Percentiles rank a stretch among this genome's conserved stretches.
These are phyloP conservation scores for Brachionus sp. DNA, from an alignment of 1,140 invertebrate genomes.

Conservation along the genomic window DNA sequence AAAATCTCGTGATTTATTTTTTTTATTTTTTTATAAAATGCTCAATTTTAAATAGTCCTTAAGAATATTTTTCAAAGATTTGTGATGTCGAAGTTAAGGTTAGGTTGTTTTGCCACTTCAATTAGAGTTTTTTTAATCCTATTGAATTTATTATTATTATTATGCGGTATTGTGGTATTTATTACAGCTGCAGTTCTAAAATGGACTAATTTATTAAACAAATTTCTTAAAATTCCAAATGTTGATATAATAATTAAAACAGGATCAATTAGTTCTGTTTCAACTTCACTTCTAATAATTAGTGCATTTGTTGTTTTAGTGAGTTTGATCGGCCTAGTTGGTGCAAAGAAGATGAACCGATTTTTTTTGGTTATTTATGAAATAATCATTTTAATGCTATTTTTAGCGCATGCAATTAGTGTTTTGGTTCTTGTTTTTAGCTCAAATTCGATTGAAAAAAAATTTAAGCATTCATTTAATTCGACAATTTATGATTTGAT, in stretches of 20 bases:
- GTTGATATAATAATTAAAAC: conserved; percentile 5
- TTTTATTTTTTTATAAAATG: neutral
- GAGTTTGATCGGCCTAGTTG: neutral
- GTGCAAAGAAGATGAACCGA: neutral
- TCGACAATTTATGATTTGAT: neutral
- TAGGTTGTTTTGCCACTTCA: neutral
- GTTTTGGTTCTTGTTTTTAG: neutral
- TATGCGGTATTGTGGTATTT: conserved; percentile 18
- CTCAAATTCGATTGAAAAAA: neutral
- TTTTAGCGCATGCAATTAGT: conserved; percentile 25
- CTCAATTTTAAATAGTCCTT: neutral
- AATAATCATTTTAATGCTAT: neutral
- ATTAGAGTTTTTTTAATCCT: neutral
- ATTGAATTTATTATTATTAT: neutral
- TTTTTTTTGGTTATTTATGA: conserved; percentile 25
- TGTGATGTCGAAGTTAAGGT: neutral
- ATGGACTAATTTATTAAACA: conserved; percentile 33
- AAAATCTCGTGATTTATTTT: neutral
- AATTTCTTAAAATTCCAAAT: neutral
- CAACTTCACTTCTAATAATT: neutral
- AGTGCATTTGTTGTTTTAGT: neutral
- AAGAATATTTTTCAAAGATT: neutral
- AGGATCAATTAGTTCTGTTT: neutral
- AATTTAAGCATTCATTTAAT: conserved; percentile 22
- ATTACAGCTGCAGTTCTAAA: conserved; percentile 24